Evolutionary conservation across 2,888 invertebrate genomes (phyloP).

Genomic region (Phrixothrix hirtus): DNA sequence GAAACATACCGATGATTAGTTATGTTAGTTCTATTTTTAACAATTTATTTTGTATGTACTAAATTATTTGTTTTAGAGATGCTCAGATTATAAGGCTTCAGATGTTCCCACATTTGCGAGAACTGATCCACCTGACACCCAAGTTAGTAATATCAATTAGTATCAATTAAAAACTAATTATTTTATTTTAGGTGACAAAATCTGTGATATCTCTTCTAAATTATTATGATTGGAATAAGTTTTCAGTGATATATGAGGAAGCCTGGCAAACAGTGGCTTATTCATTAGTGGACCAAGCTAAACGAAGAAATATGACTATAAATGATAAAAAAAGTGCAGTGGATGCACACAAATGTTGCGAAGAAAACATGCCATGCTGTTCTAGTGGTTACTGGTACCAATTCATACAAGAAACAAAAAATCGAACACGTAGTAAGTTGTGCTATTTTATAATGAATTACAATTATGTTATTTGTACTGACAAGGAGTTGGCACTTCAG

Average conservation of each 20-base stretch:
- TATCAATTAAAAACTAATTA: neutral
- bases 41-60: too few relatives aligned
- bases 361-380: conserved; percentile 74
- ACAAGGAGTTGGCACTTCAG: too few relatives aligned
- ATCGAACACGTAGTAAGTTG: conserved; percentile 79
- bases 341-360: conserved; percentile 78
- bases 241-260: conserved; percentile 85
- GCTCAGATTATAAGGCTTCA: conserved; percentile 88
- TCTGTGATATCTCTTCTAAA: conserved; percentile 88
- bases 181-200: conserved; percentile 75
- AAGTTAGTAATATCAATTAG: conserved; percentile 60
- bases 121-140: conserved; percentile 91
- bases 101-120: conserved; percentile 88
- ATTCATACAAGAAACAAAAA: conserved; percentile 82
- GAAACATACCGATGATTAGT: conserved; percentile 95
- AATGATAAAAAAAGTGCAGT: conserved; percentile 75
- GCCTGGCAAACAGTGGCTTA: conserved; percentile 81
- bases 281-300: conserved; percentile 77
- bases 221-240: conserved; percentile 93
- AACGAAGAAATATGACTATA: conserved; percentile 78
- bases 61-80: conserved; percentile 81
- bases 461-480: too few relatives aligned
- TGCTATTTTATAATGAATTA: conserved; percentile 3
- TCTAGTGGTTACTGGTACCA: conserved; percentile 81
- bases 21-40: conserved; percentile 83